Percentiles rank a stretch among this genome's conserved stretches.
Conservation (phyloP, 2,888 invertebrate species). For the Aporophyla lueneburgensis region DNA sequence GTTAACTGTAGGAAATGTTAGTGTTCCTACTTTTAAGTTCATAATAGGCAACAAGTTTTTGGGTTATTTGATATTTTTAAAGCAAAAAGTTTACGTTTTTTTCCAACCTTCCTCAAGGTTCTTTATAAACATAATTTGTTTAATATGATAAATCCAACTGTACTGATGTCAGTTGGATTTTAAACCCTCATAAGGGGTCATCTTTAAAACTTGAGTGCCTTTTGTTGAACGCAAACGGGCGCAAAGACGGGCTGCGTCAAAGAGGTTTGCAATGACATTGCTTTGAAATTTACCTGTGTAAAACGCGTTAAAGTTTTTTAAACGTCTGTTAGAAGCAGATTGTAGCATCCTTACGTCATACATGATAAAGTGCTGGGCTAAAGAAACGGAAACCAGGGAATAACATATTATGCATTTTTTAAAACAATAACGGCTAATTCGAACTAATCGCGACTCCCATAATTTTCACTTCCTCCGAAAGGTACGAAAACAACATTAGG, state of each 20-base stretch:
- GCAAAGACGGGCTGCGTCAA: constrained; percentile 38
- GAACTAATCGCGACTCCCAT: neutral
- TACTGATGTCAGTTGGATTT: neutral
- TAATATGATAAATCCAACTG: neutral
- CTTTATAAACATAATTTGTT: neutral
- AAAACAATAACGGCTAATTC: neutral
- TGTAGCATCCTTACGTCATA: neutral
- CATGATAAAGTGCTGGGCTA: neutral
- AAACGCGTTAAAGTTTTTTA: constrained; percentile 11
- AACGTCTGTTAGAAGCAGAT: constrained; percentile 2
- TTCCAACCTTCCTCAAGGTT: neutral
- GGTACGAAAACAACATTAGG: neutral
- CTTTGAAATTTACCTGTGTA: constrained; percentile 28
- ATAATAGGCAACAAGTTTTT: neutral
- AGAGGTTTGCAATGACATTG: constrained; percentile 29
- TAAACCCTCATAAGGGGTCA: constrained; percentile 40
- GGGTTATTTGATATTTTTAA: neutral
- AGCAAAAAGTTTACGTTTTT: neutral
- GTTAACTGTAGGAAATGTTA: neutral
- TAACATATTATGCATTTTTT: neutral
- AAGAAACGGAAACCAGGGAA: neutral
- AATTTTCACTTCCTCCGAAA: neutral
- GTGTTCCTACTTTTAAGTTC: neutral
- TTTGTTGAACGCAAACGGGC: constrained; percentile 30
- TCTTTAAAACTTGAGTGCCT: constrained; percentile 16